Evolutionary conservation across 2,888 invertebrate genomes (phyloP), one percentile per base, ranked within the genome.

Genomic region (Ormyrus rosae): DNA sequence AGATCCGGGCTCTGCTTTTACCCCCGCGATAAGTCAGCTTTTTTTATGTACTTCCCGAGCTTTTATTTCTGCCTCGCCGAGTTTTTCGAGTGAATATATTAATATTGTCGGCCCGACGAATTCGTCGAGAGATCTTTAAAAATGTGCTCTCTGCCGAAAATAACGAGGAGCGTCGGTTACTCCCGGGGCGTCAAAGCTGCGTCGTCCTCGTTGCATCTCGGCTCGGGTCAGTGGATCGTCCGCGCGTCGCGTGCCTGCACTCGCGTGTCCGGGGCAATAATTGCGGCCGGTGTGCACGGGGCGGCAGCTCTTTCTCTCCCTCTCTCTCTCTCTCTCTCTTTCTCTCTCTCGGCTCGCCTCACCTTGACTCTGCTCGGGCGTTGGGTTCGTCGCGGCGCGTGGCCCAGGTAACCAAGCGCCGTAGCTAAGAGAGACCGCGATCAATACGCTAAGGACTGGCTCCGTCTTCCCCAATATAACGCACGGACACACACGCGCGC

Each of bases 231-330:
- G 80, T 82, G 84, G 84, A 85, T 85, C 86, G 83, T 85, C 86
- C 86, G 85, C 56, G 45, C 45, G 64, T 74, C 74, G 74, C 74
- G 74, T 74, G 64, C 53, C 53, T 67, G 72, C 73, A n/a, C 85
- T 87, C 86, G 88, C 88, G 87, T 88, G 88, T 86, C 85, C 84
- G 85, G 84, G 84, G 84, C 85, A 85, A 86, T 19, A 19, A 19
- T 63, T 45, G 61, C 11, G 11, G 53, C 64, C 64, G 9, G 60
- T 60, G 64, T 45, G 50, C 13, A 50, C 65, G 65, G 56, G 11
- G 53, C 7, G 53, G 53, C 10, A 53, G 58, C 11, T n/a, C n/a
- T 5, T 11, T 19, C 34, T 11, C 63, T 10, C 51, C 45, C 34
- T 46, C 13, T 34, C 45, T 8, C 46, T 50, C 45, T 8, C 46